Evolutionary conservation across 1,140 invertebrate species (phyloP), one percentile per base, ranked within the genome.

Genomic region (Homalodisca vitripennis): DNA sequence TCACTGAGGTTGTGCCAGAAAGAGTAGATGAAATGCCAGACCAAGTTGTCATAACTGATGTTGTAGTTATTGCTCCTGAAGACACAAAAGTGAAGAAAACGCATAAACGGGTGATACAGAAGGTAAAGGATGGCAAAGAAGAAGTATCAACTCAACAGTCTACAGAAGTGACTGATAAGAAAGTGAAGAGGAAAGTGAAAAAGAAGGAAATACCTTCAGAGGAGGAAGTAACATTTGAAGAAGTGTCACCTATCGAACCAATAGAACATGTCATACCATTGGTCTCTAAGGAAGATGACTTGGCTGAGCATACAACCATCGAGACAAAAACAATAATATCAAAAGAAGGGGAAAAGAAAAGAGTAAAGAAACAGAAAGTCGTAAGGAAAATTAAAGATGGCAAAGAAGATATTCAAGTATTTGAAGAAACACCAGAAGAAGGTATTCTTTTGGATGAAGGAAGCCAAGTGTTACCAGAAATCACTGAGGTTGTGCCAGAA

Each of bases 351-450:
- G 76, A 68, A 71, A 47, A 73, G 76, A 6, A 81, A 80, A 14
- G 79, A 79, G 72, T 78, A 78, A 72, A 76, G n/a, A 69, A 46
- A 73, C 77, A 51, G 73, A 77, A 73, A 71, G 73, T 22, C 53
- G 70, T 30, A 66, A 75, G 53, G 74, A 65, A 30, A 22, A 68
- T 72, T 17, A 71, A 68, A 48, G 69, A 72, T n/a, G 74, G 67
- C 10, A 69, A 70, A 32, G 74, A 75, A 68, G 55, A 48, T 12
- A 68, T 73, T 3, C 81, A 79, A 10, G 80, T 74, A 51, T 24
- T 66, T 22, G 65, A 71, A 48, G 64, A 75, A 68, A 70, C 63
- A 20, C 73, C 71, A 1, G 22, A 22, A 34, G 68, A 71, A 69
- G 68, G 63, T 24, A 64, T 69, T 17, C n/a, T 57, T 22, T 12